Conservation (phyloP, 2,113 vertebrate species). For the Heliornis fulica region DNA sequence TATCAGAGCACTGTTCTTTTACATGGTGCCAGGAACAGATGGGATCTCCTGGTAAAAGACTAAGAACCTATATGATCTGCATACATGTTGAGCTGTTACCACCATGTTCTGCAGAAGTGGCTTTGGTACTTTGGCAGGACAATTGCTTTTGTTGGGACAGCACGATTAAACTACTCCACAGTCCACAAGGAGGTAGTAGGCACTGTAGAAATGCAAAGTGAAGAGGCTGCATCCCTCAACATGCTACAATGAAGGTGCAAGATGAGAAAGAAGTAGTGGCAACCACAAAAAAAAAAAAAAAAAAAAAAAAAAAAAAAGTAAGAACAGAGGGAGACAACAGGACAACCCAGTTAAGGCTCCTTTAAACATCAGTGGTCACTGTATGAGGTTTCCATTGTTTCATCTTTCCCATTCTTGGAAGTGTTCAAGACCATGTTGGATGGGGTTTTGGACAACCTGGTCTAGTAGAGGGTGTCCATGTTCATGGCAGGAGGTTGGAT, state of each 20-base stretch:
- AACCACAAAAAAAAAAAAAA: neutral
- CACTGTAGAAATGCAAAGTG: neutral
- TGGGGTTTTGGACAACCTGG: no score
- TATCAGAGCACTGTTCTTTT: neutral
- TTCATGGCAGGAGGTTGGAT: no score
- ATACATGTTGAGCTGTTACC: neutral
- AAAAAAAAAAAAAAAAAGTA: neutral
- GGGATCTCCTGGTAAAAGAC: neutral
- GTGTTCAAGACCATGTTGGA: no score
- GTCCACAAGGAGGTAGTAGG: neutral
- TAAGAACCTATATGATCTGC: neutral
- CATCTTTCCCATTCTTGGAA: neutral
- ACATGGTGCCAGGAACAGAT: neutral
- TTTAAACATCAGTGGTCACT: neutral
- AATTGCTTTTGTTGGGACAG: neutral
- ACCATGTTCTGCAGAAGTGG: neutral
- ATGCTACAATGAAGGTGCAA: neutral
- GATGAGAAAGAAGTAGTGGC: neutral
- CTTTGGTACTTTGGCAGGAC: neutral
- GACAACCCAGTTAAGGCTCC: neutral
- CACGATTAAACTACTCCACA: no score
- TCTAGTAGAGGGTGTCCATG: no score
- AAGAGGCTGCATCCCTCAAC: neutral
- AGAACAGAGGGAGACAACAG: neutral
- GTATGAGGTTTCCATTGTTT: neutral